Evolutionary conservation across 2,113 vertebrate species (phyloP), one percentile per base, ranked within the genome.

Genomic region (Platysteira castanea): DNA sequence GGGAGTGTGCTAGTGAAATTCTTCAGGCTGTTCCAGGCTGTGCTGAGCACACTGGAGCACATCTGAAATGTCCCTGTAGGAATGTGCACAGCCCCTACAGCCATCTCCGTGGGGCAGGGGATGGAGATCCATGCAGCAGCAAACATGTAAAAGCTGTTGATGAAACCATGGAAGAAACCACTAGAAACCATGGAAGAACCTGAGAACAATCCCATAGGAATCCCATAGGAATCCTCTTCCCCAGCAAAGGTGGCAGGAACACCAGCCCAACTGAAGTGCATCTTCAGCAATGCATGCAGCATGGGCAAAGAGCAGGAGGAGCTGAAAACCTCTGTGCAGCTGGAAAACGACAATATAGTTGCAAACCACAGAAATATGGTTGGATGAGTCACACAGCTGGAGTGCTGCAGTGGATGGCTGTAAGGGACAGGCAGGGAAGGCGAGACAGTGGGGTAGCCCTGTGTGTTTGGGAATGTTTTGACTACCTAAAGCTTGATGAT

Each of bases 141-240:
- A 78, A 73, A 47, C 18, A 11, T 0, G 0, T 14, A 30, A 68
- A 18, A 21, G 19, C 8, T 90, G 7, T 19, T 3, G 3, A 33
- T 33, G 19, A 63, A 87, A 68, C 22, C n/a, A n/a, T 2, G 6
- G 60, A 33, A 82, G 4, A 12, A 41, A n/a, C n/a, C 2, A 1
- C 46, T 27, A 14, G 37, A 63, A 87, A 68, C 22, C n/a, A n/a
- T 2, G 6, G 60, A 33, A 82, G 4, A 12, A 41, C 26, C 14
- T 47, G 46, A 81, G 47, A 76, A 46, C 13, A 30, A 9, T n/a
- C n/a, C 6, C 20, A 10, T 2, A 30, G 35, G n/a, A 44, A 44
- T 57, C n/a, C n/a, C 44, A 50, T 9, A 18, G 37, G n/a, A n/a
- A n/a, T n/a, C 5, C 37, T 65, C 8, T 27, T 27, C 11, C 8